phyloP scores from a whole-genome alignment of 2,113 vertebrate species.

The Notiomystis cincta region DNA sequence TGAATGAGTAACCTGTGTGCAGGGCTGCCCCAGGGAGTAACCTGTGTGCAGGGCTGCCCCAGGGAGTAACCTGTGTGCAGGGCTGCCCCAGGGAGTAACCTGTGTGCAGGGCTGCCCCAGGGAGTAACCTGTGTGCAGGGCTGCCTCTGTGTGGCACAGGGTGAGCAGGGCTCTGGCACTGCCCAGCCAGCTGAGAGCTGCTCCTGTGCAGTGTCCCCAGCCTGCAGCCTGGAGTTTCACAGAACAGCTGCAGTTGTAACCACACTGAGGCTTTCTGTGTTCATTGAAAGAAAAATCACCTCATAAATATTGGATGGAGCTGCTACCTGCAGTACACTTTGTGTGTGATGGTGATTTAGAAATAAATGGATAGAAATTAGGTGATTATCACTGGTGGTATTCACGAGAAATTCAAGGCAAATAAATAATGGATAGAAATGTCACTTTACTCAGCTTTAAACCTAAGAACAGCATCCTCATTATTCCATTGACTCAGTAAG shows the following conservation, averaged over 20 bases:
- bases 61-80: no score
- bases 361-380: slow-evolving; percentile 13
- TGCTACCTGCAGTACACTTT: not conserved
- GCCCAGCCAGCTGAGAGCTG: not conserved
- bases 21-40: no score
- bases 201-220: not conserved
- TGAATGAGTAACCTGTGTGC: no score
- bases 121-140: not conserved
- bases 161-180: not conserved
- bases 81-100: no score
- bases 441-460: slow-evolving; percentile 55
- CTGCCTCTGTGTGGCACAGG: not conserved
- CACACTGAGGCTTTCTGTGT: not conserved
- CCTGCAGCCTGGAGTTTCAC: not conserved
- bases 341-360: slow-evolving; percentile 1
- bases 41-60: no score
- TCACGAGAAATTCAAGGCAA: slow-evolving; percentile 54
- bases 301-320: slow-evolving; percentile 46
- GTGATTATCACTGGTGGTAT: slow-evolving; percentile 59
- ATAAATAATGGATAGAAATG: slow-evolving; percentile 72
- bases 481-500: slow-evolving; percentile 9
- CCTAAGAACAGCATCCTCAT: slow-evolving; percentile 18
- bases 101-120: no score
- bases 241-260: not conserved
- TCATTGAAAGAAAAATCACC: not conserved